These are phyloP conservation scores for Hydrocynus forskahlii DNA, from an alignment of 2,797 vertebrate genomes.

Conservation along the genomic window DNA sequence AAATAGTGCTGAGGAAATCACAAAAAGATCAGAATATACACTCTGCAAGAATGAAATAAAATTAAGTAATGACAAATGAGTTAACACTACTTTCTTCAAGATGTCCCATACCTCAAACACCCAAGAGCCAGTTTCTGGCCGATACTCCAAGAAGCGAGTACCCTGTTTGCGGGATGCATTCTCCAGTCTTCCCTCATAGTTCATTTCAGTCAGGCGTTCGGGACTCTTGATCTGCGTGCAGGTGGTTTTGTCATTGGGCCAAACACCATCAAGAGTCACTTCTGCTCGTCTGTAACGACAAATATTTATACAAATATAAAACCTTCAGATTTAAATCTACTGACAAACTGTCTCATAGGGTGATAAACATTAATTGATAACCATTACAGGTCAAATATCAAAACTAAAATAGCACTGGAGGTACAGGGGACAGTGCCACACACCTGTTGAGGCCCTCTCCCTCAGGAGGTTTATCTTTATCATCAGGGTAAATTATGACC, in stretches of 20 bases:
- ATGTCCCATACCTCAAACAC: constrained; percentile 87
- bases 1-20: too few relatives aligned
- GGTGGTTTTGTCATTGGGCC: constrained; percentile 94
- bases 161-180: constrained; percentile 89
- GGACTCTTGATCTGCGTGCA: constrained; percentile 90
- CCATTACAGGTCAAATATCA: not conserved
- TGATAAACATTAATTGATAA: not conserved
- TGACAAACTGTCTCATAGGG: too few relatives aligned
- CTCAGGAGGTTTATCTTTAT: constrained; percentile 85
- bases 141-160: constrained; percentile 93
- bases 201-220: constrained; percentile 88
- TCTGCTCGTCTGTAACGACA: constrained; percentile 82
- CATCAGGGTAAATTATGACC: constrained; percentile 93
- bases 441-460: constrained; percentile 94
- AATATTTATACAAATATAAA: not conserved
- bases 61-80: too few relatives aligned
- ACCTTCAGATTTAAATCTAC: not conserved
- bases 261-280: constrained; percentile 94
- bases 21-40: not conserved
- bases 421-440: not conserved
- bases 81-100: not conserved
- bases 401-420: not conserved
- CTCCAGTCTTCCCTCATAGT: constrained; percentile 91
- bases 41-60: not conserved
- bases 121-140: constrained; percentile 95